Base-by-base conservation (phyloP, 2,888 invertebrate genomes). In the Ashinkailepas kermadecensis region DNA sequence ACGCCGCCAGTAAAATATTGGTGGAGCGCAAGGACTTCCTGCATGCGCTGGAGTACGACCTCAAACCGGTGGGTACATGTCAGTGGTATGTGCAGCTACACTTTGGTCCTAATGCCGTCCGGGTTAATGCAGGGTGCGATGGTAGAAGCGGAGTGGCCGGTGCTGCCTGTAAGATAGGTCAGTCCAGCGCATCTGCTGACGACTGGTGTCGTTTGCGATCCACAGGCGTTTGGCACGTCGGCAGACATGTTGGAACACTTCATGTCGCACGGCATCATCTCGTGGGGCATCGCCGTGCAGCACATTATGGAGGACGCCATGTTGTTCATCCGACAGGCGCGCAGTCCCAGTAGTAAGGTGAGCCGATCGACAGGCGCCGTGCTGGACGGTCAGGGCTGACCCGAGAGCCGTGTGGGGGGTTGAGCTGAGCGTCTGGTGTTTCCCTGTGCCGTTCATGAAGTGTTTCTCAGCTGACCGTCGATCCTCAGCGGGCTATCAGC, bases 181-280 rank as follows among this genome's bases (percentile, higher is more conserved):
- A 39, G 1, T 39, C 39, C 39, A 39, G 39, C 4, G n/a, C n/a
- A n/a, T n/a, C n/a, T 39, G 39, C 39, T 39, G 39, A 39, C 39
- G 39, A 39, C 39, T 39, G 39, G 39, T 39, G 1, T 39, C 39
- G 39, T 15, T 83, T 78, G 13, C 13, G 39, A 15, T n/a, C 8
- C 21, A 25, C 85, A 95, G 95, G 98, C 98, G 0, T 99, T 99
- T 88, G 99, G 99, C 84, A 94, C 96, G 4, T 94, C 95, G 62
- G 94, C 93, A 82, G 99, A 99, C 87, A 92, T 93, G 18, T 89
- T 99, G 84, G 95, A 95, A 82, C 93, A 93, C 86, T 94, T 94
- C 89, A 89, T 98, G 81, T 90, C 92, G 0, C 92, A 97, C 56
- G 97, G 97, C 39, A 92, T 99, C 84, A 92, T 95, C 83, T 94